A percentile compares a stretch with the other conserved stretches of the same genome.
Conservation (phyloP, 2,888 invertebrate species). For the Plagodis dolabraria region DNA sequence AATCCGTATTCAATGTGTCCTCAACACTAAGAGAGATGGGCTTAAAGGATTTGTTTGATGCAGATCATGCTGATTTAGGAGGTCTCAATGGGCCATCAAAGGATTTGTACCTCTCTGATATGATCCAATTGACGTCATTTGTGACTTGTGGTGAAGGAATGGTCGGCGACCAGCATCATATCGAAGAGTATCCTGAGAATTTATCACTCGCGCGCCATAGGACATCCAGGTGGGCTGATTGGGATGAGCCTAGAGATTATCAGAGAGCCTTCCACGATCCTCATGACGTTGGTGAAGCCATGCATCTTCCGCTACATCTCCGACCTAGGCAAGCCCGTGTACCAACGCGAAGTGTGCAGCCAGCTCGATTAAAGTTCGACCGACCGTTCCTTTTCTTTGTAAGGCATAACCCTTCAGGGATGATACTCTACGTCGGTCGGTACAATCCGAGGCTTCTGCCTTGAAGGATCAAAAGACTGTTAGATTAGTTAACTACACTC, state of each 20-base stretch:
- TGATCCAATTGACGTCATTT: slow-evolving; percentile 93
- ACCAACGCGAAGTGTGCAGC: slow-evolving; percentile 86
- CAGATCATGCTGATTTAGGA: slow-evolving; percentile 91
- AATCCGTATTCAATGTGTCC: slow-evolving; percentile 92
- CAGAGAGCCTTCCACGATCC: slow-evolving; percentile 89
- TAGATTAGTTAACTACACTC: slow-evolving; percentile 74
- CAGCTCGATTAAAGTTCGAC: slow-evolving; percentile 91
- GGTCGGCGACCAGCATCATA: slow-evolving; percentile 90
- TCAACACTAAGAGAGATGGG: slow-evolving; percentile 92
- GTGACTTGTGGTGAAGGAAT: slow-evolving; percentile 92
- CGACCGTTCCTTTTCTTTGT: slow-evolving; percentile 95
- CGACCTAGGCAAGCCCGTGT: slow-evolving; percentile 89
- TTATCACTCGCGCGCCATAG: slow-evolving; percentile 71
- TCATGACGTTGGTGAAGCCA: slow-evolving; percentile 77
- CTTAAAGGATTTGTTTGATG: slow-evolving; percentile 90
- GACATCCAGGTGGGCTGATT: slow-evolving; percentile 77
- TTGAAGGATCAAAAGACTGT: slow-evolving; percentile 82
- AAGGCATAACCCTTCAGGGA: slow-evolving; percentile 95
- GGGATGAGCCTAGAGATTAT: slow-evolving; percentile 86
- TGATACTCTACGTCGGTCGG: slow-evolving; percentile 94
- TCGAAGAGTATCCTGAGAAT: slow-evolving; percentile 92
- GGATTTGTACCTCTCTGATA: slow-evolving; percentile 92
- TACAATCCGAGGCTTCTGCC: slow-evolving; percentile 94
- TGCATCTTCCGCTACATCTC: slow-evolving; percentile 87
- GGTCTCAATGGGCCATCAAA: slow-evolving; percentile 92